Evolutionary conservation across 2,797 vertebrate genomes (phyloP).

Genomic region (Bradypodion ventrale): DNA sequence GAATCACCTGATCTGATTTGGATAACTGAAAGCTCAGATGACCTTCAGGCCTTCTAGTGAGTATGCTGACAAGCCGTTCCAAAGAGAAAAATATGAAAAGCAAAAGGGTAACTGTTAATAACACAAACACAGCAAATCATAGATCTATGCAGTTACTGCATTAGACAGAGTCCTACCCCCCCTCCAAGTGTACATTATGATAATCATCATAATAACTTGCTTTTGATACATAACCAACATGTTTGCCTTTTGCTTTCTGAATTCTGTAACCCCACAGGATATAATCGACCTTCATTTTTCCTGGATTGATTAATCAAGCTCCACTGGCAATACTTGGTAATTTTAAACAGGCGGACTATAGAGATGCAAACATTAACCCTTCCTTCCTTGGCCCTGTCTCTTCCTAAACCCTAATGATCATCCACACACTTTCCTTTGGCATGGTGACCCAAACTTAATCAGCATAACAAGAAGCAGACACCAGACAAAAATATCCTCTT

Average conservation of each 20-base stretch:
- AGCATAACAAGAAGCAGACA: constrained; percentile 3
- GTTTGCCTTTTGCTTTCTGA: constrained; percentile 27
- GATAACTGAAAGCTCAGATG: constrained; percentile 3
- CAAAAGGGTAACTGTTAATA: background rate
- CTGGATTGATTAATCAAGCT: constrained; percentile 27
- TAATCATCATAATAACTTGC: constrained; percentile 4
- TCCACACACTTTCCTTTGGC: constrained; percentile 17
- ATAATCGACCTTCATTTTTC: constrained; percentile 21
- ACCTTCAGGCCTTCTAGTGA: constrained; percentile 27
- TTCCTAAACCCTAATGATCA: constrained; percentile 40
- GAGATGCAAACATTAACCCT: constrained; percentile 13
- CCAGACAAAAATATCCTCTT: constrained; percentile 17
- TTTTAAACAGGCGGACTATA: constrained; percentile 20
- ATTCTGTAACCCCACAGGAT: background rate
- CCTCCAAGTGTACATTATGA: background rate
- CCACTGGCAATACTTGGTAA: constrained; percentile 43
- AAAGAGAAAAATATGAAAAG: background rate
- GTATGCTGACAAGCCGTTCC: background rate
- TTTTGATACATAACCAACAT: constrained; percentile 5
- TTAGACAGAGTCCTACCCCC: background rate
- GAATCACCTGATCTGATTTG: constrained; percentile 14
- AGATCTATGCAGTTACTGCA: background rate
- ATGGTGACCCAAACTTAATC: constrained; percentile 27
- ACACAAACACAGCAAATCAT: constrained; percentile 3
- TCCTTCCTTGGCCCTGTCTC: background rate